Conservation (phyloP, 2,888 invertebrate species). For the Tenthredo notha region DNA sequence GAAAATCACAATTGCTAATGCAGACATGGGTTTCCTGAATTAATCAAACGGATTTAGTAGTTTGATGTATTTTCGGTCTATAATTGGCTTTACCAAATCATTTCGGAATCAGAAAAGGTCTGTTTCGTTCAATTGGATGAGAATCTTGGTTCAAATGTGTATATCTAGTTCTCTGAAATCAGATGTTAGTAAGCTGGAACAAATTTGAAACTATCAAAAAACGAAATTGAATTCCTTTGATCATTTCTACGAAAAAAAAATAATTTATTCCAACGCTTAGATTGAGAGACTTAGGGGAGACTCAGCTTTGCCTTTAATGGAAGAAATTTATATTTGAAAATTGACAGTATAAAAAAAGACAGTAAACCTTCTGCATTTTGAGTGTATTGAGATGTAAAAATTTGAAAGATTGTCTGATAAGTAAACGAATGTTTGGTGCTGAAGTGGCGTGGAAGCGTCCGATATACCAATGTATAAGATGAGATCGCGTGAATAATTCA, state of each 20-base stretch:
- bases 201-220: not conserved
- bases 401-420: not conserved
- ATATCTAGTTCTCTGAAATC: not conserved
- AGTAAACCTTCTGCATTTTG: not conserved
- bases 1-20: too few species aligned
- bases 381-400: not conserved
- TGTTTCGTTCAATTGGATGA: not conserved
- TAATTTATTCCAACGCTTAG: too few species aligned
- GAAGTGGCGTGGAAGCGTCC: not conserved
- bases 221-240: not conserved
- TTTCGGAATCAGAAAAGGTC: not conserved
- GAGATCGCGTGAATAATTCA: conserved; percentile 34
- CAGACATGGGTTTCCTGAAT: not conserved
- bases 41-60: not conserved
- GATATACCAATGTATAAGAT: not conserved
- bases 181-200: not conserved
- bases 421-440: not conserved
- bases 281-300: not conserved
- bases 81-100: not conserved
- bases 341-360: not conserved
- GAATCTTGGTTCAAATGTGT: too few species aligned
- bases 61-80: not conserved
- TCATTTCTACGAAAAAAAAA: not conserved
- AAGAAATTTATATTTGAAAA: not conserved
- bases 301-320: not conserved